A percentile compares a stretch with the other conserved stretches of the same genome.
Evolutionary conservation across 2,888 invertebrate species (phyloP).

Genomic region (Meta bourneti): DNA sequence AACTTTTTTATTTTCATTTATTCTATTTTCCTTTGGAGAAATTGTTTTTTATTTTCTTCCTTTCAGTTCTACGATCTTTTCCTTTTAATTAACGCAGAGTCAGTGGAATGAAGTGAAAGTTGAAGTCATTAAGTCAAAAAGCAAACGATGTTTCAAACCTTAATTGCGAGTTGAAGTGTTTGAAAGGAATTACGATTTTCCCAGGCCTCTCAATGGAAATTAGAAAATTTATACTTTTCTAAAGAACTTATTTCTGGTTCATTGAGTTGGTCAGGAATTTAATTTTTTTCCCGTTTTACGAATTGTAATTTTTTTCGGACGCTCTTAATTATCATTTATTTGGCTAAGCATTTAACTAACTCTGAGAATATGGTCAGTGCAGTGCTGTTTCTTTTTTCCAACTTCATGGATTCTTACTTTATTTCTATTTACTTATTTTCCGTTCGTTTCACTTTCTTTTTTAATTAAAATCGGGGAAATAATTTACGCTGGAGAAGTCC

Average conservation of each 20-base stretch:
- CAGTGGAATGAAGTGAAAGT: conserved; percentile 60
- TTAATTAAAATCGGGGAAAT: conserved; percentile 27
- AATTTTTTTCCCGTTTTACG: not conserved
- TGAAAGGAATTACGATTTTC: conserved; percentile 34
- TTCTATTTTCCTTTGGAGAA: conserved; percentile 5
- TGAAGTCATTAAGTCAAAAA: conserved; percentile 68
- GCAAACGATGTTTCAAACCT: conserved; percentile 50
- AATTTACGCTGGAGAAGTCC: not conserved
- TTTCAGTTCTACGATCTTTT: conserved; percentile 30
- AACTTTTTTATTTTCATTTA: not conserved
- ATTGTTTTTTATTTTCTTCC: conserved; percentile 20
- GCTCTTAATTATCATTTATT: conserved; percentile 21
- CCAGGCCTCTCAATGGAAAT: conserved; percentile 38
- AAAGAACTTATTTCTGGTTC: conserved; percentile 19
- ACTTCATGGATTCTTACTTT: not conserved
- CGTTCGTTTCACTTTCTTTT: not conserved
- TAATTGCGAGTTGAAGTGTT: conserved; percentile 63
- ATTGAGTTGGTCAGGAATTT: conserved; percentile 3
- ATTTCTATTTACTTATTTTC: conserved; percentile 3
- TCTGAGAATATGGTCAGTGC: not conserved
- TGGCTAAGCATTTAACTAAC: conserved; percentile 5
- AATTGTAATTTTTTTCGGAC: not conserved
- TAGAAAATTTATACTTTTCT: conserved; percentile 26
- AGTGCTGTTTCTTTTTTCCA: not conserved
- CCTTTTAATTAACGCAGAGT: conserved; percentile 50